Base-by-base conservation (phyloP, 2,113 vertebrate genomes). In the Neodontobutis hainanensis region DNA sequence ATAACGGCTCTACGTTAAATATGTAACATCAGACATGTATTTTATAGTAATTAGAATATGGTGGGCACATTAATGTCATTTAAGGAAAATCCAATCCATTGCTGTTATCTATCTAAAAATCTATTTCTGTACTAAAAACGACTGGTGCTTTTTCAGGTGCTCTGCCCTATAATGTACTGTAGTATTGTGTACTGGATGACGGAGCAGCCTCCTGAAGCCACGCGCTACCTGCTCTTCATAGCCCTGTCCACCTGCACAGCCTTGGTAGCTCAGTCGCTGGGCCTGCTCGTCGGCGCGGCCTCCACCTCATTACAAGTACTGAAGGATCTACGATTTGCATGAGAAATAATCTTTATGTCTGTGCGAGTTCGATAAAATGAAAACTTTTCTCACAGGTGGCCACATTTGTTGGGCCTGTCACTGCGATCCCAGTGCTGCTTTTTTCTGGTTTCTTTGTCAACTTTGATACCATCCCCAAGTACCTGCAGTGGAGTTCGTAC, bases 121-220 rank as follows among this genome's bases (percentile, higher is more conserved):
- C 19, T 3, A 2, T 27, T 27, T 27, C 19, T 27, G 19, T 27
- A 27, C 19, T 27, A 27, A 27, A 27, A 27, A 27, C 3, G 19
- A 27, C 19, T 0, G 42, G 36, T 15, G 6, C 65, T 47, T 61
- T 70, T 69, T 6, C 81, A 98, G 97, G 90, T 99, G 51, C 85
- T 98, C 74, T 99, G 95, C 83, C 97, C 97, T 0, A 93, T 95
- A 11, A 93, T 95, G 7, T 99, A 99, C 90, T 99, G 97, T 91
- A 97, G 95, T 77, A 97, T 99, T 0, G 95, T 98, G 52, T 99
- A 99, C 93, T 99, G 97, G 97, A 98, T 99, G 96, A 99, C 97
- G 0, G 93, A 94, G 40, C 97, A 99, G 85, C 97, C 97, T 0
- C 95, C 97, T 0, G 97, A 99, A 77, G 95, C 94, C 38, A 88